Conservation (phyloP, 1,140 invertebrate genomes). For the Dolichoris vasculosae region DNA sequence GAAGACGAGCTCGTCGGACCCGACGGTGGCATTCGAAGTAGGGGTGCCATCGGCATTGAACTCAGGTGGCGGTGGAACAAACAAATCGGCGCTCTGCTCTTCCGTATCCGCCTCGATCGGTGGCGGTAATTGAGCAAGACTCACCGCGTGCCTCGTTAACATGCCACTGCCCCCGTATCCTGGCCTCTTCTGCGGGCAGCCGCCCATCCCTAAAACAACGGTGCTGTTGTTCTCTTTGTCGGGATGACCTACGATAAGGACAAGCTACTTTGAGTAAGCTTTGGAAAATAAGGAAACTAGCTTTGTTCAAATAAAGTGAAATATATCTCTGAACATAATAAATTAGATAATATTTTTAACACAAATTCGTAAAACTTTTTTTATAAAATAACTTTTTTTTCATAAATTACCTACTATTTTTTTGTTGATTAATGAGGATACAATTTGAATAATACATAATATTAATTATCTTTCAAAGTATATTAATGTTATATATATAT, state of each 20-base stretch:
- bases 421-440: too few relatives aligned
- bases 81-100: slow-evolving; percentile 79
- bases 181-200: slow-evolving; percentile 46
- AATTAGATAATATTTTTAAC: too few relatives aligned
- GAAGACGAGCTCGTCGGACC: slow-evolving; percentile 76
- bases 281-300: too few relatives aligned
- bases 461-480: too few relatives aligned
- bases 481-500: too few relatives aligned
- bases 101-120: slow-evolving; percentile 85
- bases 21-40: slow-evolving; percentile 56
- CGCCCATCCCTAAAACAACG: slow-evolving; percentile 13
- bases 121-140: slow-evolving; percentile 86
- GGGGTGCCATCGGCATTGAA: slow-evolving; percentile 77
- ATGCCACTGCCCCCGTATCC: slow-evolving; percentile 72
- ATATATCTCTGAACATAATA: too few relatives aligned
- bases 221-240: slow-evolving; percentile 63
- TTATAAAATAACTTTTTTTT: too few relatives aligned
- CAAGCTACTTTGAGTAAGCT: background rate
- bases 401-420: too few relatives aligned
- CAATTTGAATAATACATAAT: too few relatives aligned
- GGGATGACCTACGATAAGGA: background rate
- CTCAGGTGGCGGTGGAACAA: slow-evolving; percentile 86
- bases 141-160: slow-evolving; percentile 82
- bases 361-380: too few relatives aligned
- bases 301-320: too few relatives aligned